Base-by-base conservation (phyloP, 2,797 vertebrate genomes). In the Cuniculus paca region DNA sequence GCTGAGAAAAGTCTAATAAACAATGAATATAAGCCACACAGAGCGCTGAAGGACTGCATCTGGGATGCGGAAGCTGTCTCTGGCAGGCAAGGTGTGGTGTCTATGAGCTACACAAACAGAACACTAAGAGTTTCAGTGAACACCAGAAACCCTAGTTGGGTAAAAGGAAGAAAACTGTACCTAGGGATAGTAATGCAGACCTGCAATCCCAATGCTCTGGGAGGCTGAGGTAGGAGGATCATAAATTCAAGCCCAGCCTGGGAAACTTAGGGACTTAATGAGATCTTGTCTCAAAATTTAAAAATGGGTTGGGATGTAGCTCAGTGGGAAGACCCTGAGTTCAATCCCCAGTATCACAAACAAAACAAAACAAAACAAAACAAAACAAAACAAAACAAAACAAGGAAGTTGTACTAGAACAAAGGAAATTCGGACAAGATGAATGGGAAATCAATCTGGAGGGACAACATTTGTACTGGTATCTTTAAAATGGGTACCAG, bases 1-100 rank as follows among this genome's bases (percentile, higher is more conserved):
- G n/a, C 19, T 94, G 78, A 19, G 87, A 88, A 68, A 93, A 94
- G 52, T 56, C 34, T 96, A 87, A 91, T 14, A 48, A 92, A 85
- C 70, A 86, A 81, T 61, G 45, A 78, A 77, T 17, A 2, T 39
- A 77, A 81, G 65, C 39, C 65, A 88, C 72, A 89, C 31, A 70
- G 45, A 75, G 61, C 4, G 36, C 31, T 89, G 5, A 28, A 78
- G 48, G 83, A 54, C 83, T 81, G 22, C 24, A 70, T 54, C 22
- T 88, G 24, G 68, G 54, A 82, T 56, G 20, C 48, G 56, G 28
- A 86, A n/a, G 39, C 14, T 63, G 34, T 82, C 77, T 77, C 42
- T 82, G 58, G 24, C 50, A 20, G 68, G 42, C n/a, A 70, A 24
- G n/a, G 39, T 17, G 85, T n/a, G 56, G 39, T 34, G 19, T 79